These are phyloP conservation scores for Halichoerus grypus DNA, from an alignment of 2,113 vertebrate species.

Conservation along the genomic window DNA sequence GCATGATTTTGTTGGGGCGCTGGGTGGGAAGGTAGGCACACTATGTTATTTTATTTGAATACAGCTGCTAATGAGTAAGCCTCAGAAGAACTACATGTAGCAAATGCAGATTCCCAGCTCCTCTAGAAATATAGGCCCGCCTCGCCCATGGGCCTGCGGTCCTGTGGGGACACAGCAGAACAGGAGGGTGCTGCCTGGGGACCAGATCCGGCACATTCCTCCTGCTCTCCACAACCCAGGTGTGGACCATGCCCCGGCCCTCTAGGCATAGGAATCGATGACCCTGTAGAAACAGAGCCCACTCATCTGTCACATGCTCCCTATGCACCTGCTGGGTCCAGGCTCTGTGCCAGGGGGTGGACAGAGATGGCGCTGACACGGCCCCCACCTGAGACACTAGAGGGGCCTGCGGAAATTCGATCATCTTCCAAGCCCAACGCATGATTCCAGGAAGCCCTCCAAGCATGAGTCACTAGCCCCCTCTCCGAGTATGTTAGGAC, in stretches of 20 bases:
- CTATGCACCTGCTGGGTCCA: neutral
- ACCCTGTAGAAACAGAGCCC: neutral
- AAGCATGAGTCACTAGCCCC: neutral
- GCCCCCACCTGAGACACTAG: rapidly evolving
- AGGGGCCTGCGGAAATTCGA: no score
- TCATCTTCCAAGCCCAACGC: no score
- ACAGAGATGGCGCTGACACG: rapidly evolving
- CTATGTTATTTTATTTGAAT: neutral
- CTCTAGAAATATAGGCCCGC: rapidly evolving
- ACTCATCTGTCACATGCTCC: rapidly evolving
- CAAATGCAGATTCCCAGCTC: rapidly evolving
- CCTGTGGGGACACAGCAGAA: neutral
- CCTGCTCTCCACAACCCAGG: neutral
- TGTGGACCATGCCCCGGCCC: no score
- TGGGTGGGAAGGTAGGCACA: neutral
- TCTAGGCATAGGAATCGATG: rapidly evolving
- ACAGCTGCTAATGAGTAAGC: neutral
- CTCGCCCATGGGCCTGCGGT: rapidly evolving
- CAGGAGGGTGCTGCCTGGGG: neutral
- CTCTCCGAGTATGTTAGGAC: rapidly evolving
- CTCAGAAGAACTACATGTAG: rapidly evolving
- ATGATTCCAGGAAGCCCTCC: neutral
- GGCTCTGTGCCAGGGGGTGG: neutral
- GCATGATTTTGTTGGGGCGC: neutral
- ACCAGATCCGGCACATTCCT: neutral